Evolutionary conservation across 2,888 invertebrate species (phyloP).

Genomic region (Leptothorax acervorum): DNA sequence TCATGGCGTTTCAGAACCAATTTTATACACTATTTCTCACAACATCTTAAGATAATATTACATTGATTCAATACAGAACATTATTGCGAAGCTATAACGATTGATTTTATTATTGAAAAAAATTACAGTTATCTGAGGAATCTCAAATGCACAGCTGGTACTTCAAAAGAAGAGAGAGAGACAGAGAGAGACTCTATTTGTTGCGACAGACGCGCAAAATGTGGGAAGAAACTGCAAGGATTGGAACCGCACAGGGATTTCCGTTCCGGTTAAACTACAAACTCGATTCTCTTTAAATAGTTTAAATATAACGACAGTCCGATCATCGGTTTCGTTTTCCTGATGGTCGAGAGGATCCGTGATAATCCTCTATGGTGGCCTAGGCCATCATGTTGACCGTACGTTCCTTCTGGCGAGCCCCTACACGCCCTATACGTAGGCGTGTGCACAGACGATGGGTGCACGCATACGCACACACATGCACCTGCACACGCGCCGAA

Average conservation of each 20-base stretch:
- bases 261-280: neutral
- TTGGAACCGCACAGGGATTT: constrained; percentile 25
- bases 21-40: neutral
- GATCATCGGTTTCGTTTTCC: neutral
- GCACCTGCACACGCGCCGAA: constrained; percentile 76
- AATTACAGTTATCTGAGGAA: neutral
- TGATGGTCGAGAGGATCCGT: constrained; percentile 38
- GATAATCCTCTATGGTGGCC: constrained; percentile 42
- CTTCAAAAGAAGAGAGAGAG: neutral
- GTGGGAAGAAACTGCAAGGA: neutral
- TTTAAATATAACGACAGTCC: constrained; percentile 14
- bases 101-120: constrained; percentile 16
- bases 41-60: neutral
- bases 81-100: neutral
- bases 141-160: neutral
- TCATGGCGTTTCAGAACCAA: constrained; percentile 29
- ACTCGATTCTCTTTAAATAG: constrained; percentile 21
- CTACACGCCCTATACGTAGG: constrained; percentile 67
- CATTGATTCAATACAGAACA: neutral
- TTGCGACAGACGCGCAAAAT: neutral
- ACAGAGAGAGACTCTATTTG: neutral
- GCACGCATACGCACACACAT: constrained; percentile 48
- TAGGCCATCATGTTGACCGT: constrained; percentile 59
- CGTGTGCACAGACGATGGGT: constrained; percentile 35
- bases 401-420: constrained; percentile 48